Base-by-base conservation (phyloP, 92 coral and sea anemone species). In the Pocillopora grandis region DNA sequence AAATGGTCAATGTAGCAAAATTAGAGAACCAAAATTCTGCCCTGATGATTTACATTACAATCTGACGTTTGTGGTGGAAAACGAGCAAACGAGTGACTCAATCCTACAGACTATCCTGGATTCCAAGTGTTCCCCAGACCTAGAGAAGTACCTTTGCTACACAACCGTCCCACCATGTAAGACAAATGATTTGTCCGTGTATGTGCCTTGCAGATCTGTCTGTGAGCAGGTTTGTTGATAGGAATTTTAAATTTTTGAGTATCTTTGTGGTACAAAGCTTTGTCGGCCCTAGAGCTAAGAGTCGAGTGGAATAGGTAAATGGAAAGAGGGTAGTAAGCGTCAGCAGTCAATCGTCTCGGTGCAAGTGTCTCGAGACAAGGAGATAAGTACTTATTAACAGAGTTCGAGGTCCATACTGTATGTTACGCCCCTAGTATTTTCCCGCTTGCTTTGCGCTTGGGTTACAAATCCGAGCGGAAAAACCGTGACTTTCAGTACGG, bases 161-260 rank as follows among this genome's bases (percentile, higher is more conserved):
- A 88, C 92, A 9, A 62, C 83, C 58, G 72, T 85, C 18, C 94
- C 94, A 42, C 94, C 90, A 20, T 91, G 94, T 76, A 82, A 84
- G 66, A 71, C 81, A 5, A 82, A 79, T 21, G 87, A 91, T 65
- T 55, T 81, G 74, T 76, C 92, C 12, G 94, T 88, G 59, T 71
- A 79, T 37, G 76, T 91, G 66, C 94, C 94, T 20, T 91, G 94
- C 77, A 80, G 90, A 13, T 83, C 71, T 61, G 66, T 91, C 76
- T 91, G 94, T 73, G 80, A 85, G 35, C 85, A 88, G 71, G 92
- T 90, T 49, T 52, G 85, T 69, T 74, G 8, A 56, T 17, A 0
- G 52, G 5, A 42, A 10, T 74, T 74, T 55, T 15, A 11, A 15
- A 1, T 56, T 18, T 52, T 58, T 42, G 4, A 3, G 52, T 42